Conservation (phyloP, 2,113 vertebrate genomes). For the Aramus guarauna region DNA sequence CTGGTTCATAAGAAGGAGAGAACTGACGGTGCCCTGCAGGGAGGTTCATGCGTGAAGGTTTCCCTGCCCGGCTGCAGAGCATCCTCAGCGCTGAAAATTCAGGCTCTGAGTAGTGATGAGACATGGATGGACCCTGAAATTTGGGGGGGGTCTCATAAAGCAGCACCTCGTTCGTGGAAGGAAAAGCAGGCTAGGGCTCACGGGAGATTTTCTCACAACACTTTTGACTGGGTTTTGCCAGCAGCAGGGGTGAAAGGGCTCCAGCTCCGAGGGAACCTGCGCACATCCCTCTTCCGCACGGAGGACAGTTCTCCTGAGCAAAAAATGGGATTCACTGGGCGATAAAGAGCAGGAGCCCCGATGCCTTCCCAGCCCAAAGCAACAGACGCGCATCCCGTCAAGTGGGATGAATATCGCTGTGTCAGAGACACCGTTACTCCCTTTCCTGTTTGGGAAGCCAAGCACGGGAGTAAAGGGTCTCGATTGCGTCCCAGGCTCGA, state of each 20-base stretch:
- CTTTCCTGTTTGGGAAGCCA: background rate
- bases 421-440: background rate
- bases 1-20: background rate
- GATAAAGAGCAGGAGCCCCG: background rate
- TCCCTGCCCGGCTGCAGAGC: background rate
- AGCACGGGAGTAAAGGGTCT: rapidly evolving
- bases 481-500: rapidly evolving
- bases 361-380: background rate
- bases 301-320: background rate
- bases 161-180: background rate
- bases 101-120: background rate
- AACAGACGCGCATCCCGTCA: rapidly evolving
- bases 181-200: background rate
- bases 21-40: background rate
- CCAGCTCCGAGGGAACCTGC: background rate
- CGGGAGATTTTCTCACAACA: background rate
- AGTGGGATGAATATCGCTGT: background rate
- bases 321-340: background rate
- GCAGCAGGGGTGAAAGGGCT: background rate
- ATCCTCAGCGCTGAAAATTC: background rate
- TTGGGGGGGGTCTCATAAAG: background rate
- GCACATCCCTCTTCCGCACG: rapidly evolving
- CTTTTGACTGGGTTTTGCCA: background rate
- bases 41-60: background rate
- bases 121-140: background rate